A percentile compares a stretch with the other conserved stretches of the same genome.
phyloP scores from a whole-genome alignment of 2,888 invertebrate genomes.

The Scaptomyza cyrtandrae region DNA sequence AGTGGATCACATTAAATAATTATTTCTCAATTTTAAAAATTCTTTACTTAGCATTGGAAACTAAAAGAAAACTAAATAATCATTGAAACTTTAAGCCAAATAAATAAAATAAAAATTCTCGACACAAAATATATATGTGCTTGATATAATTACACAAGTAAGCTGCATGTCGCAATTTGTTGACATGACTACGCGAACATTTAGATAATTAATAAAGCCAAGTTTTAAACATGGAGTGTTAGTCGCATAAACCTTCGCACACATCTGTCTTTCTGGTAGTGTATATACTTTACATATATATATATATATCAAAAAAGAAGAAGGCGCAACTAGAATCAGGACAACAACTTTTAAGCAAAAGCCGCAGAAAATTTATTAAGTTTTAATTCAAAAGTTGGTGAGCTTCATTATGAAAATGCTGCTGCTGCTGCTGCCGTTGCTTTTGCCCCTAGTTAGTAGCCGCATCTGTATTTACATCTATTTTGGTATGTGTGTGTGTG shows the following conservation, averaged over 20 bases:
- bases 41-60: no score
- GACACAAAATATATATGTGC: no score
- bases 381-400: constrained; percentile 71
- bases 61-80: no score
- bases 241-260: constrained; percentile 1
- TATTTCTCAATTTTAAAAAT: no score
- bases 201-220: constrained; percentile 15
- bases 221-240: constrained; percentile 11
- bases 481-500: background rate
- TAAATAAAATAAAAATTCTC: no score
- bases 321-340: constrained; percentile 5
- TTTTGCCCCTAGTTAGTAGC: constrained; percentile 18
- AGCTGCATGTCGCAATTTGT: no score
- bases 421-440: background rate
- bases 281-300: background rate
- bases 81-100: no score
- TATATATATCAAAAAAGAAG: background rate
- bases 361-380: constrained; percentile 70
- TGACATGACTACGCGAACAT: no score
- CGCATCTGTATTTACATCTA: constrained; percentile 23
- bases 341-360: constrained; percentile 38
- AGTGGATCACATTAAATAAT: background rate
- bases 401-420: constrained; percentile 61
- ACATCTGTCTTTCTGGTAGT: background rate
- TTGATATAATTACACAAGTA: no score